These are phyloP conservation scores for Caiman crocodilus DNA, from an alignment of 2,797 vertebrate genomes.

Conservation along the genomic window DNA sequence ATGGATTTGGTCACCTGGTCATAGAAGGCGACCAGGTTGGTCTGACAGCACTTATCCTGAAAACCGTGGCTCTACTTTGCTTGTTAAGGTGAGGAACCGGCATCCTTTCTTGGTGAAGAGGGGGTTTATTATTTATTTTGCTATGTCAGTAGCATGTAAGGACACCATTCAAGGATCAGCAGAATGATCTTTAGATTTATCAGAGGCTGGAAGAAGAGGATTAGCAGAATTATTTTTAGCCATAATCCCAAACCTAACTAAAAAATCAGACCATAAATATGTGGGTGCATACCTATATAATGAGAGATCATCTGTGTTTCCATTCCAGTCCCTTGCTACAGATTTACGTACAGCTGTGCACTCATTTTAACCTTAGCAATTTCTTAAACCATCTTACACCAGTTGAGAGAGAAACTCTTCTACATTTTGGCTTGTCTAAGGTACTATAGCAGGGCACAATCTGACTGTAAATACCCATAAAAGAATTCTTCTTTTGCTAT, in stretches of 20 bases:
- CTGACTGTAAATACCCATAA: not conserved
- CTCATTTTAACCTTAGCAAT: not conserved
- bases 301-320: not conserved
- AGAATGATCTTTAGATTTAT: not conserved
- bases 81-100: not conserved
- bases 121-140: not conserved
- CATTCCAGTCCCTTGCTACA: not conserved
- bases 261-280: not conserved
- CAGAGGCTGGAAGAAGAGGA: not conserved
- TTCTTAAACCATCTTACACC: not conserved
- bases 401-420: not conserved
- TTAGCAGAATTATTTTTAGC: not conserved
- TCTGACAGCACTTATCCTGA: not conserved
- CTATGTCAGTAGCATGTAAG: not conserved
- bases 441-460: accelerated
- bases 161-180: not conserved
- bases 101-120: not conserved
- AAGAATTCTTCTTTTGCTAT: not conserved
- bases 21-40: no score
- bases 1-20: no score
- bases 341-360: not conserved
- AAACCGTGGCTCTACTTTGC: not conserved
- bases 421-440: not conserved
- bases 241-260: not conserved
- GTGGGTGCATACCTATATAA: not conserved